These are phyloP conservation scores for Tachycineta bicolor DNA, from an alignment of 2,113 vertebrate genomes.

Conservation along the genomic window DNA sequence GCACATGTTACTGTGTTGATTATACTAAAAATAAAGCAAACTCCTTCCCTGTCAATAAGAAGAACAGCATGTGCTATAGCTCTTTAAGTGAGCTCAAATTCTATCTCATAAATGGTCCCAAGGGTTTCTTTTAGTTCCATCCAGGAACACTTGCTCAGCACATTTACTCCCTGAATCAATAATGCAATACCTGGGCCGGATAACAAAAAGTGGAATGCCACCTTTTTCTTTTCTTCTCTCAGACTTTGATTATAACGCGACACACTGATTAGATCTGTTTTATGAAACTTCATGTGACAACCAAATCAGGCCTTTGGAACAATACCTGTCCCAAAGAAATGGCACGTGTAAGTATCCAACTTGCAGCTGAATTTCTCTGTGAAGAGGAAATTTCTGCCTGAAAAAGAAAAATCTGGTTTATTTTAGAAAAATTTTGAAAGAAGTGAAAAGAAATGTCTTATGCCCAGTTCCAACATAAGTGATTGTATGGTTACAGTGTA, in stretches of 20 bases:
- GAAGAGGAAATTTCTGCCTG: neutral
- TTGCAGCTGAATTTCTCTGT: neutral
- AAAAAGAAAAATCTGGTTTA: neutral
- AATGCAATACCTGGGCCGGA: slow-evolving; percentile 42
- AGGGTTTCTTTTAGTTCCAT: slow-evolving; percentile 22
- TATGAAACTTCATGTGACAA: neutral
- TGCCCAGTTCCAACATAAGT: neutral
- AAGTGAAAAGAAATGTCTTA: neutral
- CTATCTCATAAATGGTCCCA: slow-evolving; percentile 25
- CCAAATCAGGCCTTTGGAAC: neutral
- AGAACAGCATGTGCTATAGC: slow-evolving; percentile 40
- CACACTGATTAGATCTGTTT: neutral
- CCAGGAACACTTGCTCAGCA: slow-evolving; percentile 18
- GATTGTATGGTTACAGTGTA: rapidly evolving
- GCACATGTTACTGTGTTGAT: slow-evolving; percentile 37
- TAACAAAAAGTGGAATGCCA: slow-evolving; percentile 19
- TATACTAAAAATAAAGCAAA: neutral
- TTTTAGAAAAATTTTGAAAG: neutral
- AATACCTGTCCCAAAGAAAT: neutral
- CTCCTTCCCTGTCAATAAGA: neutral
- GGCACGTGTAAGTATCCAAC: neutral
- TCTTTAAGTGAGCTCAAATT: neutral
- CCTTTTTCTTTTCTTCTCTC: neutral
- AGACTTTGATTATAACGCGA: neutral
- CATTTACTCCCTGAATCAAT: slow-evolving; percentile 57